Base-by-base conservation (phyloP, 2,113 vertebrate species). In the Coptodon rendalli region DNA sequence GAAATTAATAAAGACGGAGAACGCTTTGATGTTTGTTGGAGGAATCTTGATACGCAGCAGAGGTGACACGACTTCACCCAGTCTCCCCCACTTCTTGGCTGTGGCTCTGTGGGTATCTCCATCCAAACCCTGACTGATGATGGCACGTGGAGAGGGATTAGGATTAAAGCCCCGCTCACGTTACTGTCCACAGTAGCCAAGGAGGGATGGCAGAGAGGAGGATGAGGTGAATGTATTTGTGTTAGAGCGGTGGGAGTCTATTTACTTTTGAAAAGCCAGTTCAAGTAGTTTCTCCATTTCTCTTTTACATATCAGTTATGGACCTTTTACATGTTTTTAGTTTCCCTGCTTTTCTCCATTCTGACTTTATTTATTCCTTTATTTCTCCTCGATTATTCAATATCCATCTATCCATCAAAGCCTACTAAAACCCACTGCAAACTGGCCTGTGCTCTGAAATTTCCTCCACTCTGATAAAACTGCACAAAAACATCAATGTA, bases 121-220 rank as follows among this genome's bases (percentile, higher is more conserved):
- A 34, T 73, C 84, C 82, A 78, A 88, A 88, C 82, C 40, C 92
- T 84, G 87, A 93, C 54, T 88, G 89, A 85, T 86, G 90, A 83
- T 63, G 63, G 87, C 94, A 94, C 88, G 78, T 95, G 94, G 84
- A 80, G 83, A 85, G 48, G 91, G 93, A 96, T 96, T 95, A 95
- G 89, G 90, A 95, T 92, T 95, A 93, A 92, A 91, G 78, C 83
- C 79, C 80, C 1, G 38, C 90, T 94, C 92, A 94, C 63, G 53
- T 94, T 93, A 91, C 85, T 48, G 48, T 88, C 68, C 71, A 81
- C 90, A 83, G 83, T 36, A 85, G 83, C 82, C 83, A 86, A 88
- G 76, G 4, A 61, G n/a, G 61, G 66, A 45, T 29, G 61, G 76
- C 9, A 79, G 40, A 31, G 59, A 81, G 79, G 68, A 71, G 54